Evolutionary conservation across 2,113 vertebrate genomes (phyloP).

Genomic region (Megalops atlanticus): DNA sequence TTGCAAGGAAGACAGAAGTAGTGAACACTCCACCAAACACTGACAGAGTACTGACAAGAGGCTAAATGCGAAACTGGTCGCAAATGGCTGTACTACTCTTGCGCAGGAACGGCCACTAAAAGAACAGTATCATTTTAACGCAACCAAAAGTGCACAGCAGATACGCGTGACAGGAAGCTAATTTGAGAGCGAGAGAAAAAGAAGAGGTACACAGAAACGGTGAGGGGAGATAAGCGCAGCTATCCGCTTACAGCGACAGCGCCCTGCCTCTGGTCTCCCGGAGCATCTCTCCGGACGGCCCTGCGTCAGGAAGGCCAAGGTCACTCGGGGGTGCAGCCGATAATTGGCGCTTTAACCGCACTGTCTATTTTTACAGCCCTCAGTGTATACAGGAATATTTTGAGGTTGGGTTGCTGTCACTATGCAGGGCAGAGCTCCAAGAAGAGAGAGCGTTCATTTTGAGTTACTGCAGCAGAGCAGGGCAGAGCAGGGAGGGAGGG

Average conservation of each 20-base stretch:
- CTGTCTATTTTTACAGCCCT: conserved; percentile 31
- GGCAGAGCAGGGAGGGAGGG: neutral
- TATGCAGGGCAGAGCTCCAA: neutral
- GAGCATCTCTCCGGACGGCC: neutral
- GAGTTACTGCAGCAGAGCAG: conserved; percentile 9
- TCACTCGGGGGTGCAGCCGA: conserved; percentile 27
- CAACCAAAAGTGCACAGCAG: conserved; percentile 33
- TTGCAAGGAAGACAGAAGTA: conserved; percentile 11
- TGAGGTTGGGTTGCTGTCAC: conserved; percentile 14
- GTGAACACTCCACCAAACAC: conserved; percentile 28
- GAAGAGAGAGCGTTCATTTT: conserved; percentile 10
- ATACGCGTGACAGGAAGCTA: conserved; percentile 17
- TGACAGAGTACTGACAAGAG: too few relatives aligned
- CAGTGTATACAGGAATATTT: conserved; percentile 21
- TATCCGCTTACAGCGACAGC: conserved; percentile 4
- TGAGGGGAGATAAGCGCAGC: neutral
- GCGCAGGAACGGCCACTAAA: too few relatives aligned
- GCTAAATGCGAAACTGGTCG: too few relatives aligned
- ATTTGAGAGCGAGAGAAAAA: neutral
- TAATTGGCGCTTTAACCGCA: conserved; percentile 12
- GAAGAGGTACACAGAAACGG: neutral
- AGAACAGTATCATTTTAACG: too few relatives aligned
- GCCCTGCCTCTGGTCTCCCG: neutral
- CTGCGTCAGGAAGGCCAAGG: conserved; percentile 3
- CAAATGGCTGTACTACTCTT: too few relatives aligned